Conservation (phyloP, 2,113 vertebrate genomes). For the Chaenogobius annularis region DNA sequence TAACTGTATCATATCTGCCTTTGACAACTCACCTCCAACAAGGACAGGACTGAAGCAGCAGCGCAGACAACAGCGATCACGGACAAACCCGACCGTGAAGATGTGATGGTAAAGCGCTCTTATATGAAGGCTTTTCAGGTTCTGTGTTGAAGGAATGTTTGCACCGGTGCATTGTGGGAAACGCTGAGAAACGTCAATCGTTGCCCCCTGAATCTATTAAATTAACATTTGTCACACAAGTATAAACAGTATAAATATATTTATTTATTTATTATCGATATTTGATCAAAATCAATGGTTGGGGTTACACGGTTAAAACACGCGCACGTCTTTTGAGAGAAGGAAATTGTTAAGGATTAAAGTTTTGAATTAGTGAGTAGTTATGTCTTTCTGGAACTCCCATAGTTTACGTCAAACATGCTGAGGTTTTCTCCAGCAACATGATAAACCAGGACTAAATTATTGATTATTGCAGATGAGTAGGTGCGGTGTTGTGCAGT, state of each 20-base stretch:
- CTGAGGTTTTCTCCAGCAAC: background rate
- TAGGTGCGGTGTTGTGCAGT: constrained; percentile 17
- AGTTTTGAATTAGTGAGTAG: background rate
- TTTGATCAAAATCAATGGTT: too few species aligned
- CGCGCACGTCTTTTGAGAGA: too few species aligned
- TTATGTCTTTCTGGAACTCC: background rate
- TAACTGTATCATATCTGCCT: background rate
- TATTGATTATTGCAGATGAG: background rate
- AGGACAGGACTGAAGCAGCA: background rate
- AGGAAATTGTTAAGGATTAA: too few species aligned
- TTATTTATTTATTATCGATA: too few species aligned
- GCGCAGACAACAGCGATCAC: background rate
- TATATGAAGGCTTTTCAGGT: background rate
- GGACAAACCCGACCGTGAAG: background rate
- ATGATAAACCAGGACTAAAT: background rate
- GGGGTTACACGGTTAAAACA: too few species aligned
- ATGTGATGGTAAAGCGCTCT: background rate
- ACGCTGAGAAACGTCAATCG: constrained; percentile 25
- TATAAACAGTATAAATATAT: background rate
- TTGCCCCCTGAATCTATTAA: too few species aligned
- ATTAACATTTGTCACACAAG: background rate
- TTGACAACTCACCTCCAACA: constrained; percentile 21
- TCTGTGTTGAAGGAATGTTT: background rate
- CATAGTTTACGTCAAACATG: background rate
- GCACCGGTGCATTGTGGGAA: constrained; percentile 52